Evolutionary conservation across 2,113 vertebrate genomes (phyloP), one percentile per base, ranked within the genome.

Genomic region (Saccopteryx bilineata): DNA sequence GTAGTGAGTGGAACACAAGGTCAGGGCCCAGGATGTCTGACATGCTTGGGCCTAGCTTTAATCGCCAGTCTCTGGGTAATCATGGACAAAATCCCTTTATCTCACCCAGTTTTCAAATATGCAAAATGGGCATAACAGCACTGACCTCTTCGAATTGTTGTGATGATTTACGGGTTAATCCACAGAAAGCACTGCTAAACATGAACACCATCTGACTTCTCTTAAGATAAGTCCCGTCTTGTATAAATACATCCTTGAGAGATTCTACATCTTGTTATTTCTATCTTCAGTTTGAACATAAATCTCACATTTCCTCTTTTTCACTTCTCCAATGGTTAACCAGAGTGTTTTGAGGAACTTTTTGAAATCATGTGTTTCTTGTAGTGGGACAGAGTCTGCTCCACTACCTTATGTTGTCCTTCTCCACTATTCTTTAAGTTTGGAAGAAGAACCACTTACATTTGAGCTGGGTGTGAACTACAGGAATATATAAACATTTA

Each of bases 271-370:
- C 79, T 79, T 71, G 28, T 48, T 39, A 81, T 28, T n/a, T 69
- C 75, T 76, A 52, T 26, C 24, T 76, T 72, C 66, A 88, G 33
- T 76, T 46, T 92, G 33, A 90, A 91, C 54, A 72, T 54, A 56
- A 86, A 39, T 48, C 65, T 80, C 87, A n/a, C 19, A 76, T 23
- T 88, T 89, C 65, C 61, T 93, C 72, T 66, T 91, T 56, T 66
- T 26, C 56, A 82, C 66, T 91, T 95, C 68, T 79, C 56, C 15
- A 61, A 9, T 76, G 46, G 60, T 88, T 91, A 85, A 81, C 56
- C 61, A 76, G 56, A 80, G 19, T 12, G 50, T 21, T 86, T 8
- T 56, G 19, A 92, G 61, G 65, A 87, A 24, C 48, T 72, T 50
- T 72, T 90, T 31, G 31, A 95, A 87, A 66, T 52, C 85, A n/a